phyloP scores from a whole-genome alignment of 2,113 vertebrate genomes.

The Sceloporus undulatus region DNA sequence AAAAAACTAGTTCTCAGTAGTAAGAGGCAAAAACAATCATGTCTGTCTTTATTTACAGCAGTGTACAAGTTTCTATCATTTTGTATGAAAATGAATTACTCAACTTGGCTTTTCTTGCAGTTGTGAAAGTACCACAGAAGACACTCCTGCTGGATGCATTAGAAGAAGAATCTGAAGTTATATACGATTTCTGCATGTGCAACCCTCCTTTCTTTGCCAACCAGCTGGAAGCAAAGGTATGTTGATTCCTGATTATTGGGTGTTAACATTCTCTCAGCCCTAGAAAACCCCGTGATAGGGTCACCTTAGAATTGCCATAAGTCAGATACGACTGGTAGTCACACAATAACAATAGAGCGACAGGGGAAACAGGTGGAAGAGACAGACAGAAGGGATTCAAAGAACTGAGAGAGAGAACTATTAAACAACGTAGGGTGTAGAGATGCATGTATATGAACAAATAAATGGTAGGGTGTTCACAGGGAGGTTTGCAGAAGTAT shows the following conservation, averaged over 20 bases:
- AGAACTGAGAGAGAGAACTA: background rate
- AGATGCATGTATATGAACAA: too few species aligned
- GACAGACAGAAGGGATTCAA: background rate
- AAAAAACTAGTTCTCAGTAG: background rate
- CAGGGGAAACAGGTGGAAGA: background rate
- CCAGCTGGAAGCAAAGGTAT: conserved; percentile 94
- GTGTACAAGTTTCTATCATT: background rate
- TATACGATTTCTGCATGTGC: conserved; percentile 99
- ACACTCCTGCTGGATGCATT: conserved; percentile 97
- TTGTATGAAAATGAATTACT: conserved; percentile 6
- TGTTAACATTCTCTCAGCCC: too few species aligned
- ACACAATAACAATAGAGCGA: background rate
- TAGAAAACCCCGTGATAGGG: too few species aligned
- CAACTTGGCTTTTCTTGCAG: conserved; percentile 72
- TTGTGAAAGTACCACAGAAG: conserved; percentile 99
- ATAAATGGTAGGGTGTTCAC: background rate
- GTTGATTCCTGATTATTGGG: conserved; percentile 46
- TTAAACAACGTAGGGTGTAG: too few species aligned
- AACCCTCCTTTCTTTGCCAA: conserved; percentile 99
- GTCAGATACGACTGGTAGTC: too few species aligned
- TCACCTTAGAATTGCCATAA: too few species aligned
- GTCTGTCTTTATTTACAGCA: background rate
- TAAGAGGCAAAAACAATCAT: background rate
- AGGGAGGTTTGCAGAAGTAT: background rate
- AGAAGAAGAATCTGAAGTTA: conserved; percentile 93